Evolutionary conservation across 2,888 invertebrate species (phyloP).

Genomic region (Thelaira solivaga): DNA sequence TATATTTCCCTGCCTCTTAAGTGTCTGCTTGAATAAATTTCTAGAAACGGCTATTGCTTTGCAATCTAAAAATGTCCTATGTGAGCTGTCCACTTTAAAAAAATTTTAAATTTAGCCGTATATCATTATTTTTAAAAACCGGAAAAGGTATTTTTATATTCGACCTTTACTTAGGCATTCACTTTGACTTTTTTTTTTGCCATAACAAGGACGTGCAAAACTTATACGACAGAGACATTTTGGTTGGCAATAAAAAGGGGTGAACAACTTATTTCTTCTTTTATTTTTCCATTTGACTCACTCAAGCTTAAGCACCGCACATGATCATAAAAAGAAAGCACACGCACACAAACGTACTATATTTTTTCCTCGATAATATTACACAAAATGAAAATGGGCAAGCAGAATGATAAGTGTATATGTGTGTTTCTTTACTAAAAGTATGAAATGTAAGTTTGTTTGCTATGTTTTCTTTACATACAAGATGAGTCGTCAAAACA

Average conservation of each 20-base stretch:
- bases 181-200: constrained; percentile 28
- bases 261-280: background rate
- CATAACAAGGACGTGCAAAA: constrained; percentile 31
- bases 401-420: background rate
- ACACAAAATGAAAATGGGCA: background rate
- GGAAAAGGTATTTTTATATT: background rate
- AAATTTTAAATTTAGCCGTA: no score
- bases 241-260: constrained; percentile 46
- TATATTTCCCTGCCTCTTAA: no score
- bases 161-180: background rate
- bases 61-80: no score
- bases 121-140: no score
- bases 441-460: background rate
- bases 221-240: constrained; percentile 26
- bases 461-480: background rate
- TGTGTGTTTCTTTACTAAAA: no score
- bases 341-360: background rate
- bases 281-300: background rate
- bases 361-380: no score
- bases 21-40: no score
- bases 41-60: no score
- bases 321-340: background rate
- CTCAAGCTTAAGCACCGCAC: background rate
- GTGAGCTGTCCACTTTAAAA: no score
- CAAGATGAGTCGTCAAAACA: constrained; percentile 21